A percentile compares a stretch with the other conserved stretches of the same genome.
Evolutionary conservation across 2,113 vertebrate genomes (phyloP).

Genomic region (Nansenia antarctica): DNA sequence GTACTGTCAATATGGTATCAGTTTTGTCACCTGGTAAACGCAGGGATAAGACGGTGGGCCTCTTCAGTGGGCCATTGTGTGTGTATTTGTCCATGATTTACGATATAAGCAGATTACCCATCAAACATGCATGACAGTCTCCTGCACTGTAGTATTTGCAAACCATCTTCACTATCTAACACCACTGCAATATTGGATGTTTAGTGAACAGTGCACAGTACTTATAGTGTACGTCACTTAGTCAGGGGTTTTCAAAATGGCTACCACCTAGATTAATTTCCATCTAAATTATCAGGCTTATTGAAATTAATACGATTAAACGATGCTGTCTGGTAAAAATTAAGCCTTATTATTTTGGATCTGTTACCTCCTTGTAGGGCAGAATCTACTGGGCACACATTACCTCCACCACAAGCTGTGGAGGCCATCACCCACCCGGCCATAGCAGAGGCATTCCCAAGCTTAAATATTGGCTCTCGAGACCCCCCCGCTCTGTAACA

Average conservation of each 20-base stretch:
- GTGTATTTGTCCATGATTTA: too few species aligned
- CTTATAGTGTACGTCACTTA: too few species aligned
- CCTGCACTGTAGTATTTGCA: background rate
- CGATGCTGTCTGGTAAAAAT: too few species aligned
- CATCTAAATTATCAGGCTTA: too few species aligned
- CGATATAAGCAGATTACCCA: too few species aligned
- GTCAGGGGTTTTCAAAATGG: too few species aligned
- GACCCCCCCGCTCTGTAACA: background rate
- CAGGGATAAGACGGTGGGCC: background rate
- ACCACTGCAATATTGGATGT: background rate
- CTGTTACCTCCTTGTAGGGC: background rate
- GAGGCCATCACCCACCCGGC: background rate
- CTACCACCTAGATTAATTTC: too few species aligned
- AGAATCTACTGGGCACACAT: background rate
- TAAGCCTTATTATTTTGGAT: background rate
- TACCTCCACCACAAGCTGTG: background rate
- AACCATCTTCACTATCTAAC: background rate
- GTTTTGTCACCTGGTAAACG: background rate
- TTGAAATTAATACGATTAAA: too few species aligned
- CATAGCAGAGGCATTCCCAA: background rate
- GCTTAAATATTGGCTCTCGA: conserved; percentile 3
- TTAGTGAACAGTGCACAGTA: background rate
- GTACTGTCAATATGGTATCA: background rate
- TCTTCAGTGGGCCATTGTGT: background rate
- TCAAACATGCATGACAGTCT: too few species aligned